Conservation (phyloP, 1,140 invertebrate genomes). For the Lasioglossum baleicum region DNA sequence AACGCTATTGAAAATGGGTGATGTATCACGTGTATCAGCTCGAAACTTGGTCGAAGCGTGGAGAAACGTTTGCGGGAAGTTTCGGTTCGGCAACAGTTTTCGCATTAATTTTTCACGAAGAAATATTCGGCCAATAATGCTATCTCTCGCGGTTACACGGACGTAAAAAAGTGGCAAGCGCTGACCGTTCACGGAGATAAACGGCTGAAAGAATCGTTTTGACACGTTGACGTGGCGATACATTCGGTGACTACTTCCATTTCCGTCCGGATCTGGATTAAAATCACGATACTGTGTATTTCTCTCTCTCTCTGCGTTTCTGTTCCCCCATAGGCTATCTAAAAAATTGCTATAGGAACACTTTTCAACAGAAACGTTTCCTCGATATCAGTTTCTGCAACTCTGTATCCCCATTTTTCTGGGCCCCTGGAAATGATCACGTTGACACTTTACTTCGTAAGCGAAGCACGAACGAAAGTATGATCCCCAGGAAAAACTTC, state of each 20-base stretch:
- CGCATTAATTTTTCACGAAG: neutral
- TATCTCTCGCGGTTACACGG: neutral
- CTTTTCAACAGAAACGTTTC: conserved; percentile 33
- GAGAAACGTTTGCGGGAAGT: neutral
- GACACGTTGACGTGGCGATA: conserved; percentile 31
- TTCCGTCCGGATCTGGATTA: conserved; percentile 27
- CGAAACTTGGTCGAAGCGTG: neutral
- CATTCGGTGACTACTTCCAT: conserved; percentile 33
- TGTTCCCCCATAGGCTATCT: neutral
- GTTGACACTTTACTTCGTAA: conserved; percentile 39
- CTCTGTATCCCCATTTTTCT: conserved; percentile 19
- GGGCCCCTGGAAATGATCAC: conserved; percentile 39
- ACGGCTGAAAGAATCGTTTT: conserved; percentile 18
- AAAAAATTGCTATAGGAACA: conserved; percentile 22
- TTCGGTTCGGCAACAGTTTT: neutral
- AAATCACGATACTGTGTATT: conserved; percentile 25
- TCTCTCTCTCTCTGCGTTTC: neutral
- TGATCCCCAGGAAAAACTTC: too few relatives aligned
- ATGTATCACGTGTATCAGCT: neutral
- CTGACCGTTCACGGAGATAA: neutral
- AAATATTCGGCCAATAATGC: neutral
- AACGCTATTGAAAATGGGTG: too few relatives aligned
- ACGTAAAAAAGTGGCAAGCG: conserved; percentile 8
- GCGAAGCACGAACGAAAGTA: neutral
- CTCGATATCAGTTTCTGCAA: conserved; percentile 24